Base-by-base conservation (phyloP, 1,140 invertebrate species). In the Drosophila nigrodunni region DNA sequence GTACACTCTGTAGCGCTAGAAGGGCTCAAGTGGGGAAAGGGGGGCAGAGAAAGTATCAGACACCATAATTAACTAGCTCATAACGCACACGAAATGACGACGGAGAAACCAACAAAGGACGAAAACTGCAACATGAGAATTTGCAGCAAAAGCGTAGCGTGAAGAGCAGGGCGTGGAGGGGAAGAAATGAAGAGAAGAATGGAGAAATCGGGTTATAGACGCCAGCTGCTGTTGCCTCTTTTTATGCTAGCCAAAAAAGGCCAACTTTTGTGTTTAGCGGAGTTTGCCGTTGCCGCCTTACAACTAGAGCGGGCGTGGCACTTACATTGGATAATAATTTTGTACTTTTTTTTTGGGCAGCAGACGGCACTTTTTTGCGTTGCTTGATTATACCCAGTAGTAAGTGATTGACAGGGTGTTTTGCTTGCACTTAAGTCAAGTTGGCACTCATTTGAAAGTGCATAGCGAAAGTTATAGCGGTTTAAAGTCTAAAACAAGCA, bases 31-130 rank as follows among this genome's bases (percentile, higher is more conserved):
- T 15, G 9, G 34, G 30, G n/a, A 59, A 44, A 62, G 37, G 25
- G 37, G 52, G 65, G 74, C 71, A 74, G 69, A 77, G 13, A 75
- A 80, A 83, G 73, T 88, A 89, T 89, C 85, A 88, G 85, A 89
- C 85, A 80, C 77, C 83, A 83, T 88, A 88, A 88, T 88, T 88
- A 88, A 88, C 83, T 88, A 74, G 83, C 85, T 88, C 83, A 89
- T 75, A 88, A 88, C 74, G 83, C 77, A 64, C 77, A 62, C 57
- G 67, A 72, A 70, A 70, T 74, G 66, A 70, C 61, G 71, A 34
- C 41, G 47, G 54, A 35, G 37, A 25, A 54, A 46, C 39, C 35
- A 46, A 43, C 10, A 67, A 62, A 72, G 52, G 58, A 55, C 57
- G 65, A 21, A 41, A 41, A 43, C 30, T 47, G 55, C 64, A 49